These are phyloP conservation scores for Norana najaformis DNA, from an alignment of 2,888 invertebrate species.

Conservation along the genomic window DNA sequence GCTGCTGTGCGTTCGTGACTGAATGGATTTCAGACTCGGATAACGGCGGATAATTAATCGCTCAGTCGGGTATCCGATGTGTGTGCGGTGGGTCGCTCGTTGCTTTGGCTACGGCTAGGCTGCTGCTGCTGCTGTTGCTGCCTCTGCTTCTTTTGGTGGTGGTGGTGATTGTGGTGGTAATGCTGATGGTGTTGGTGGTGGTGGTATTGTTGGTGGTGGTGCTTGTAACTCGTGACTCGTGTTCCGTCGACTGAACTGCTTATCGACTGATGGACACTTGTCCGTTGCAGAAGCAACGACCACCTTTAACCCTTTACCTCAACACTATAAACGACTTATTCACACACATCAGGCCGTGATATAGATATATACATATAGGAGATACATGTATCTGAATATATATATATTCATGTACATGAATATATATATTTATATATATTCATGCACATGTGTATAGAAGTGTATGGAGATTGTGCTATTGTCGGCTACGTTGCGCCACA, in stretches of 20 bases:
- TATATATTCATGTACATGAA: too few species aligned
- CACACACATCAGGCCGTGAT: neutral
- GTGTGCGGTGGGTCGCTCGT: neutral
- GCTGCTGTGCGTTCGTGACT: neutral
- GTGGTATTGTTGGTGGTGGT: neutral
- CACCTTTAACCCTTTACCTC: neutral
- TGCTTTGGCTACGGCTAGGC: neutral
- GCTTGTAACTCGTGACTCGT: neutral
- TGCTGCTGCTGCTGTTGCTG: too few species aligned
- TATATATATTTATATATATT: too few species aligned
- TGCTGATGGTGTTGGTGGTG: neutral
- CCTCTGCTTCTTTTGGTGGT: neutral
- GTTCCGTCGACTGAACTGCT: conserved; percentile 1
- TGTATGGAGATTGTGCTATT: too few species aligned
- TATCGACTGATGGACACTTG: neutral
- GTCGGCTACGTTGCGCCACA: too few species aligned
- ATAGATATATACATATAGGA: neutral
- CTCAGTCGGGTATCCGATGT: neutral
- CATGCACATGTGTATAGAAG: too few species aligned
- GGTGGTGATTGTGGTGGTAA: neutral
- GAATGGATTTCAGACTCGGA: neutral
- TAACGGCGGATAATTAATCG: neutral
- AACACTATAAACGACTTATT: neutral
- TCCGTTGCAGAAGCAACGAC: neutral
- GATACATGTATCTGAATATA: neutral